These are phyloP conservation scores for Xiphophorus maculatus DNA, from an alignment of 2,113 vertebrate species.

Conservation along the genomic window DNA sequence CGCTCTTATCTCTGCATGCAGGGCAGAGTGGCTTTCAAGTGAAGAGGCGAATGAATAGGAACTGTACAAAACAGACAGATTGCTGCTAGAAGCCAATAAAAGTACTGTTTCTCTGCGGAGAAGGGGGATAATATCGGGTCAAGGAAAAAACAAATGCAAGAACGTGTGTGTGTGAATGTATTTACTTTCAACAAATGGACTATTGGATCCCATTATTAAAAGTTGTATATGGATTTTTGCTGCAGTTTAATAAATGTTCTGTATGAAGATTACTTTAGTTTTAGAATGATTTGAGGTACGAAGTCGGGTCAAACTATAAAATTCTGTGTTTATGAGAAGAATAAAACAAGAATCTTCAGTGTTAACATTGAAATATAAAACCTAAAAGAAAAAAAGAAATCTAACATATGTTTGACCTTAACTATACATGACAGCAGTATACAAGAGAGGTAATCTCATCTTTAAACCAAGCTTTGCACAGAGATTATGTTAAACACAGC, in stretches of 20 bases:
- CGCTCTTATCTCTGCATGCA: conserved; percentile 8
- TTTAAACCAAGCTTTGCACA: not conserved
- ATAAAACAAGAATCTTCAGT: too few relatives aligned
- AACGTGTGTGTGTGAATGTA: not conserved
- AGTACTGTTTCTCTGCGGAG: not conserved
- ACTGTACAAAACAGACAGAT: conserved; percentile 13
- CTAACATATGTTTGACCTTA: not conserved
- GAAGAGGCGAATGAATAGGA: conserved; percentile 4
- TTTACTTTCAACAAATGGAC: too few relatives aligned
- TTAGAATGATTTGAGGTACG: too few relatives aligned
- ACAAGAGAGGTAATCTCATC: not conserved
- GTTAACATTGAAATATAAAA: not conserved
- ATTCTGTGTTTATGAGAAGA: too few relatives aligned
- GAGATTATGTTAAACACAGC: not conserved
- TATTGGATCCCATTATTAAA: too few relatives aligned
- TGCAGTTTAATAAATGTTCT: too few relatives aligned
- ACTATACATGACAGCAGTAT: not conserved
- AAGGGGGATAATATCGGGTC: conserved; percentile 8
- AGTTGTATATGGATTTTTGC: too few relatives aligned
- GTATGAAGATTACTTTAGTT: too few relatives aligned
- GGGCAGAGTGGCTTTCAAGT: conserved; percentile 13
- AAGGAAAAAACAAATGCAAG: conserved; percentile 18
- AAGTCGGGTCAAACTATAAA: too few relatives aligned
- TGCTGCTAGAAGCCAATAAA: conserved; percentile 14
- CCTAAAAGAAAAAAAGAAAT: not conserved